Evolutionary conservation across 2,797 vertebrate species (phyloP).

Genomic region (Luscinia megarhynchos): DNA sequence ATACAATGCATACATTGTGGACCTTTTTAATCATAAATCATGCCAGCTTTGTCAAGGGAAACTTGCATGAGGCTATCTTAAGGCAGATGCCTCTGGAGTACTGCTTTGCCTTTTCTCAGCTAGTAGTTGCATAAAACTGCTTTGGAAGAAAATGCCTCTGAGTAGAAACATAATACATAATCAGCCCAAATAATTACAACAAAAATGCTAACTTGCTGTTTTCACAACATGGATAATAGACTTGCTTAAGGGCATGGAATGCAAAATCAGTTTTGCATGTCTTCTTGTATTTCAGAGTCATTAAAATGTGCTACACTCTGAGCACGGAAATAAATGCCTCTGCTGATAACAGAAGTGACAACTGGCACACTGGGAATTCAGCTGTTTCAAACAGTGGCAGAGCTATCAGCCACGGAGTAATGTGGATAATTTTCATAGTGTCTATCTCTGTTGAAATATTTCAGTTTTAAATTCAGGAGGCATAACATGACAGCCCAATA

Average conservation of each 20-base stretch:
- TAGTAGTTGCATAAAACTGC: slow-evolving; percentile 64
- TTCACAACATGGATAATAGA: slow-evolving; percentile 67
- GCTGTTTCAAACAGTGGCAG: background rate
- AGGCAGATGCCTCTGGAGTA: slow-evolving; percentile 16
- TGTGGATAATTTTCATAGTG: background rate
- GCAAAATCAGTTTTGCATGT: slow-evolving; percentile 40
- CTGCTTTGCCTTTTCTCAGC: slow-evolving; percentile 45
- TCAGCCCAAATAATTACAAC: slow-evolving; percentile 69
- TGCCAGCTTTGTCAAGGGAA: slow-evolving; percentile 2
- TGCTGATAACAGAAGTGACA: slow-evolving; percentile 36
- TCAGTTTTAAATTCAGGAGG: slow-evolving; percentile 1
- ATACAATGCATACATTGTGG: background rate
- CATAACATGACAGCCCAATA: background rate
- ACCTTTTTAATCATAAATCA: background rate
- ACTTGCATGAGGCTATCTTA: background rate
- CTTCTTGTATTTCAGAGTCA: slow-evolving; percentile 41
- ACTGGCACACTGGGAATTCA: slow-evolving; percentile 6
- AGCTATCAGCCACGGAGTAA: slow-evolving; percentile 7
- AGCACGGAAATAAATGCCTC: slow-evolving; percentile 27
- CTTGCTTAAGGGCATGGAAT: slow-evolving; percentile 57
- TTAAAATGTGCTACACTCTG: slow-evolving; percentile 12
- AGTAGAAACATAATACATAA: slow-evolving; percentile 67
- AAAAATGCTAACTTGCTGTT: slow-evolving; percentile 70
- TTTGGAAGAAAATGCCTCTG: slow-evolving; percentile 58
- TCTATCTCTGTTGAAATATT: slow-evolving; percentile 2